Evolutionary conservation across 2,797 vertebrate genomes (phyloP).

Genomic region (Sebastes minor): DNA sequence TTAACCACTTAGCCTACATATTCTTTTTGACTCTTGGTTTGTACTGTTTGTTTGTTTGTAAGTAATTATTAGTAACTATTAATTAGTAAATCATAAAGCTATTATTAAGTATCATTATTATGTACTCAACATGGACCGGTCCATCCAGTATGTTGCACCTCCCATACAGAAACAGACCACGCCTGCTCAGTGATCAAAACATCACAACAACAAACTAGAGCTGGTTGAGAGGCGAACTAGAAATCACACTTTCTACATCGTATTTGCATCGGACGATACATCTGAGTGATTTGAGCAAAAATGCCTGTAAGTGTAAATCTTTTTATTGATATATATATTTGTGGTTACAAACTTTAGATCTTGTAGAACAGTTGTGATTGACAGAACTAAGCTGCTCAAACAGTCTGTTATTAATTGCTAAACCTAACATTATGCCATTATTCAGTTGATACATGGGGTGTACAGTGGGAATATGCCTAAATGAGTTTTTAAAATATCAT

Average conservation of each 20-base stretch:
- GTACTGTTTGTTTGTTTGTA: neutral
- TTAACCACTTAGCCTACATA: neutral
- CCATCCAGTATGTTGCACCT: neutral
- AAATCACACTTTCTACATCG: fast-evolving
- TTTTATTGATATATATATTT: neutral
- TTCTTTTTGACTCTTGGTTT: neutral
- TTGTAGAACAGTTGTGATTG: neutral
- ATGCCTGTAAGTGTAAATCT: slow-evolving; percentile 69
- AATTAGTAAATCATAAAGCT: no score
- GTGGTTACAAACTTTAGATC: neutral
- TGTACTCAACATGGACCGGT: neutral
- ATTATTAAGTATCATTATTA: neutral
- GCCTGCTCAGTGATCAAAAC: neutral
- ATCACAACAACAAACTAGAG: neutral
- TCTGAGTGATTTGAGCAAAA: slow-evolving; percentile 4
- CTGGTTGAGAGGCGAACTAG: neutral
- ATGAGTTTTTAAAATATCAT: neutral
- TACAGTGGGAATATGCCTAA: neutral
- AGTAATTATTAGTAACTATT: neutral
- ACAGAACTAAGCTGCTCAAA: neutral
- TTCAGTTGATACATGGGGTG: neutral
- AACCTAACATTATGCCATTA: neutral
- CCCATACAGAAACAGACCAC: neutral
- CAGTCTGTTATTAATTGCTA: neutral
- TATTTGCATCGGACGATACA: neutral